phyloP scores from a whole-genome alignment of 2,113 vertebrate genomes.

The Bungarus multicinctus region DNA sequence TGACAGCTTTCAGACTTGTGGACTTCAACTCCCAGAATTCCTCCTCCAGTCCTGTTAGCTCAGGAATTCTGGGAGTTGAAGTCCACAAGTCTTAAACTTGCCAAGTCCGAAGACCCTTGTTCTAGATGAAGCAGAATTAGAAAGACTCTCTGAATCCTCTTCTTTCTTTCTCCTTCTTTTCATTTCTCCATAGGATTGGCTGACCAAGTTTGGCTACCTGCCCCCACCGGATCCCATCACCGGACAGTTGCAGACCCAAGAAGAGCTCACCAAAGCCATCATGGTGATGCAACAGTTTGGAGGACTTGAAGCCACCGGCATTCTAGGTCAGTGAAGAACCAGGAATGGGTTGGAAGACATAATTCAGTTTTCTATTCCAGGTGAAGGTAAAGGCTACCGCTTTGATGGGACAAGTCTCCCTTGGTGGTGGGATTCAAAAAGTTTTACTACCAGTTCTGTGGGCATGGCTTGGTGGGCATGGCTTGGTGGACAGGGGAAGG shows the following conservation, averaged over 20 bases:
- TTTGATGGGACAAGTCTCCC: background rate
- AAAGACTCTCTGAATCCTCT: background rate
- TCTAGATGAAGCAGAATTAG: background rate
- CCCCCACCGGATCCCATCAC: conserved; percentile 82
- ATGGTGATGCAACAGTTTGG: conserved; percentile 93
- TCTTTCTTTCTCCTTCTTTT: background rate
- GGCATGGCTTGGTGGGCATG: too few relatives aligned
- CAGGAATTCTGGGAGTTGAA: too few relatives aligned
- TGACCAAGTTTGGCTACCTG: conserved; percentile 94
- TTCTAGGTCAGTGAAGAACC: conserved; percentile 76
- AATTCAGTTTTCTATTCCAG: too few relatives aligned
- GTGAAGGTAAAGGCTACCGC: background rate
- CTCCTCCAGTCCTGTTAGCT: too few relatives aligned
- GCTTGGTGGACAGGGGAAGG: too few relatives aligned
- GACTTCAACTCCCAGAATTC: too few relatives aligned
- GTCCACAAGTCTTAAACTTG: too few relatives aligned
- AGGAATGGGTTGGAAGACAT: too few relatives aligned
- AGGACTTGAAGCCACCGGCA: conserved; percentile 85
- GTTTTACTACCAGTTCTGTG: too few relatives aligned
- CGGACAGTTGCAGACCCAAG: conserved; percentile 86
- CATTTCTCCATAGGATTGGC: conserved; percentile 83
- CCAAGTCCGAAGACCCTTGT: too few relatives aligned
- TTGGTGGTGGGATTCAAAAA: too few relatives aligned
- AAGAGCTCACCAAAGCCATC: conserved; percentile 88
- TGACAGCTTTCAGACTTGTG: too few relatives aligned